Evolutionary conservation across 2,113 vertebrate species (phyloP).

Genomic region (Lipophrys pholis): DNA sequence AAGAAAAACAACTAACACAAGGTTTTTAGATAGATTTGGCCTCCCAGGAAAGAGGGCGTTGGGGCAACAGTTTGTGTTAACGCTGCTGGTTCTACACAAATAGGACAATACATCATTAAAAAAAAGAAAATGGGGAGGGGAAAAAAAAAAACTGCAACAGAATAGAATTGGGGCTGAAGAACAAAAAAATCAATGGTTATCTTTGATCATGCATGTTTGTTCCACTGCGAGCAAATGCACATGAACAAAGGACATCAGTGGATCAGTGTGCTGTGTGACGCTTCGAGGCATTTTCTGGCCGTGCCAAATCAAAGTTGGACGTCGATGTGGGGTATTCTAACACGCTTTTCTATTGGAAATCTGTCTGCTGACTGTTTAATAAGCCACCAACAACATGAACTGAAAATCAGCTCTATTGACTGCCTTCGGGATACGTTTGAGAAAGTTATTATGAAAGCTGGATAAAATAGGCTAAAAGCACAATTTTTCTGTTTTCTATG

Average conservation of each 20-base stretch:
- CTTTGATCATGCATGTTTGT: constrained; percentile 38
- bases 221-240: constrained; percentile 14
- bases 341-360: neutral
- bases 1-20: too few relatives aligned
- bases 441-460: neutral
- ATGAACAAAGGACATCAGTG: constrained; percentile 17
- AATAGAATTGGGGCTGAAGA: neutral
- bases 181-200: constrained; percentile 28
- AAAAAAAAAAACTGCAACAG: neutral
- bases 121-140: neutral
- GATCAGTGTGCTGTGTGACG: constrained; percentile 20
- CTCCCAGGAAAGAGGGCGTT: constrained; percentile 1
- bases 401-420: neutral
- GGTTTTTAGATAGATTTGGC: neutral
- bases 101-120: neutral
- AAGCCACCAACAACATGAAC: neutral
- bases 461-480: neutral
- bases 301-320: constrained; percentile 27
- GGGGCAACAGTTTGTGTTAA: neutral
- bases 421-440: neutral
- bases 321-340: neutral
- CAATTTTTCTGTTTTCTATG: neutral
- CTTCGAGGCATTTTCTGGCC: constrained; percentile 32
- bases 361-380: neutral
- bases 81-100: neutral